Evolutionary conservation across 35 echinoderm and acorn worm genomes (phyloP).

Genomic region (Apostichopus parvimensis): DNA sequence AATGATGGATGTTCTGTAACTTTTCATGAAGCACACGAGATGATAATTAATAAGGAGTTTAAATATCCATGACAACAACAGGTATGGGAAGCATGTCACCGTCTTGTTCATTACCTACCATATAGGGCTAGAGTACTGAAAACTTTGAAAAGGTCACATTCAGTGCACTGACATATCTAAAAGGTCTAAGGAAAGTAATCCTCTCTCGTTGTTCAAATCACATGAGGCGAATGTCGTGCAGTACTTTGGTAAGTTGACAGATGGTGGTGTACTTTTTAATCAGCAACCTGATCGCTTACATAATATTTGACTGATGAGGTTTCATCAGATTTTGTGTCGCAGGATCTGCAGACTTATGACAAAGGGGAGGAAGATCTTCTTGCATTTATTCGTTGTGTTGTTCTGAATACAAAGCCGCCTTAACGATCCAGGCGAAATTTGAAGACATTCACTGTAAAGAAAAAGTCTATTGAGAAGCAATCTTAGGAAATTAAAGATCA

Average conservation of each 20-base stretch:
- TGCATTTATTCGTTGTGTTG: slow-evolving; percentile 47
- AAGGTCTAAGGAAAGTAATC: not conserved
- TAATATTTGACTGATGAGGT: slow-evolving; percentile 18
- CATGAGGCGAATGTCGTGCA: slow-evolving; percentile 25
- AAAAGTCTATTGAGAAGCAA: not conserved
- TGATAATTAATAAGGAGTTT: slow-evolving; percentile 68
- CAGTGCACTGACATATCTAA: not conserved
- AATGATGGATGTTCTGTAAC: slow-evolving; percentile 44
- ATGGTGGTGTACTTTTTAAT: not conserved
- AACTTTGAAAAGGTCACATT: not conserved
- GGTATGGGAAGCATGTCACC: slow-evolving; percentile 3
- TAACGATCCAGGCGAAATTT: slow-evolving; percentile 39
- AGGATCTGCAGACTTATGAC: slow-evolving; percentile 36
- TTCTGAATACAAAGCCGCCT: slow-evolving; percentile 25
- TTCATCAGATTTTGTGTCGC: not conserved
- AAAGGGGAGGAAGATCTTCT: slow-evolving; percentile 2
- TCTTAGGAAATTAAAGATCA: slow-evolving; percentile 35
- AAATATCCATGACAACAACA: slow-evolving; percentile 47
- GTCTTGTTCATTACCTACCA: slow-evolving; percentile 31
- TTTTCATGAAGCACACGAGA: slow-evolving; percentile 72
- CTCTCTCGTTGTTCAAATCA: not conserved
- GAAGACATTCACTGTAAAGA: slow-evolving; percentile 21
- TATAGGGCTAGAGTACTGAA: not conserved
- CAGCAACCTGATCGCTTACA: not conserved
- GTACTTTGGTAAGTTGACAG: slow-evolving; percentile 15